phyloP scores from a whole-genome alignment of 2,888 invertebrate species.

The Lampropteryx suffumata region DNA sequence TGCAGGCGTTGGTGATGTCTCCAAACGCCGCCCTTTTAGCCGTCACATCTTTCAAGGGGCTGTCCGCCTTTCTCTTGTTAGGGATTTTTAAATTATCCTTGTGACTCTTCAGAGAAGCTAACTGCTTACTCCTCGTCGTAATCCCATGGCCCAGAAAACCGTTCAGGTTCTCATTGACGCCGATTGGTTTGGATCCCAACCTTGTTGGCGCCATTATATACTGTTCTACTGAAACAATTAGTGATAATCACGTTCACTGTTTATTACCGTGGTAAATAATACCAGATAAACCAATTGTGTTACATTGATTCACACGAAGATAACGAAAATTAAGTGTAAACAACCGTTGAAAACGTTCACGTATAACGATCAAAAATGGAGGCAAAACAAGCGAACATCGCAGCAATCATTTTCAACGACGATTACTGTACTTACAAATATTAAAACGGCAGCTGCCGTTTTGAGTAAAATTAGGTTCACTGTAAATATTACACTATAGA shows the following conservation, averaged over 20 bases:
- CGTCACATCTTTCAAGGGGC: conserved; percentile 88
- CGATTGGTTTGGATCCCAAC: conserved; percentile 78
- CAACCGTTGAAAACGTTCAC: conserved; percentile 55
- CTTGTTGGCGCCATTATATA: conserved; percentile 86
- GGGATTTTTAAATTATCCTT: conserved; percentile 76
- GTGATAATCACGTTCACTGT: conserved; percentile 55
- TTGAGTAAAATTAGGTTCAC: conserved; percentile 46
- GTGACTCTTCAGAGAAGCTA: conserved; percentile 73
- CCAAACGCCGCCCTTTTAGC: conserved; percentile 93
- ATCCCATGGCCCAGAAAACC: conserved; percentile 78
- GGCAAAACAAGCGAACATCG: conserved; percentile 79
- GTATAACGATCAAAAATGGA: conserved; percentile 75
- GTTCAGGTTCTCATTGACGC: conserved; percentile 71
- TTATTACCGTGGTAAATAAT: conserved; percentile 36
- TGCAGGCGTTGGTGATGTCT: conserved; percentile 90
- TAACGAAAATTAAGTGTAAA: conserved; percentile 46
- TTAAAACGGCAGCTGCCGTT: conserved; percentile 66
- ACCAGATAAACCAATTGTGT: conserved; percentile 18
- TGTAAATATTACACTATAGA: conserved; percentile 49
- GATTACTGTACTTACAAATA: conserved; percentile 60
- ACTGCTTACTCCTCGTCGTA: conserved; percentile 84
- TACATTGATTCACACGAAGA: conserved; percentile 13
- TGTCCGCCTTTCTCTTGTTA: conserved; percentile 91
- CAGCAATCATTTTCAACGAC: conserved; percentile 50
- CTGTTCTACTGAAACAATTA: conserved; percentile 55